These are phyloP conservation scores for Ciconia maguari DNA, from an alignment of 2,113 vertebrate genomes.

Conservation along the genomic window DNA sequence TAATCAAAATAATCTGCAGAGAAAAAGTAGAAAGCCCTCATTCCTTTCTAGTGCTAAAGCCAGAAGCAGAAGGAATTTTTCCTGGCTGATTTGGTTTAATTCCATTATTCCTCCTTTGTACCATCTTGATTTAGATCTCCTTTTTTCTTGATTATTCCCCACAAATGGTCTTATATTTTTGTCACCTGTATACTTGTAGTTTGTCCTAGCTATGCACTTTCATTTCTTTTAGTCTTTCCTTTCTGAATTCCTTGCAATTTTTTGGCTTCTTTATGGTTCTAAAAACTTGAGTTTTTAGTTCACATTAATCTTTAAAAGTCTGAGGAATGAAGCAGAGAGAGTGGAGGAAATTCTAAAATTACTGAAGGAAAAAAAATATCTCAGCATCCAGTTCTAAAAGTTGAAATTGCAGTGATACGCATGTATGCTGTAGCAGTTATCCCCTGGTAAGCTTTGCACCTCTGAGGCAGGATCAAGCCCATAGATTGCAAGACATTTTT, in stretches of 20 bases:
- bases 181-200: not conserved
- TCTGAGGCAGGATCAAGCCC: conserved; percentile 60
- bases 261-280: not conserved
- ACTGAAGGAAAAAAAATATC: not conserved
- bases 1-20: not conserved
- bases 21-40: not conserved
- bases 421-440: not conserved
- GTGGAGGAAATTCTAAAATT: conserved; percentile 32
- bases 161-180: not conserved
- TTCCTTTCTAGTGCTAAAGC: not conserved
- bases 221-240: conserved; percentile 46
- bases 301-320: not conserved
- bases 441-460: conserved; percentile 42
- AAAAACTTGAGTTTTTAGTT: not conserved
- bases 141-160: not conserved
- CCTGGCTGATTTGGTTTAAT: not conserved
- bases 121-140: not conserved
- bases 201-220: conserved; percentile 48
- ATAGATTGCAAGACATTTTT: not conserved
- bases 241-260: conserved; percentile 55
- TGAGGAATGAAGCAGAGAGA: conserved; percentile 59
- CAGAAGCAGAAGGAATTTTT: not conserved
- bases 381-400: not conserved
- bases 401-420: not conserved
- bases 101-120: not conserved